A percentile compares a stretch with the other conserved stretches of the same genome.
Evolutionary conservation across 2,888 invertebrate species (phyloP).

Genomic region (Tinea semifulvella): DNA sequence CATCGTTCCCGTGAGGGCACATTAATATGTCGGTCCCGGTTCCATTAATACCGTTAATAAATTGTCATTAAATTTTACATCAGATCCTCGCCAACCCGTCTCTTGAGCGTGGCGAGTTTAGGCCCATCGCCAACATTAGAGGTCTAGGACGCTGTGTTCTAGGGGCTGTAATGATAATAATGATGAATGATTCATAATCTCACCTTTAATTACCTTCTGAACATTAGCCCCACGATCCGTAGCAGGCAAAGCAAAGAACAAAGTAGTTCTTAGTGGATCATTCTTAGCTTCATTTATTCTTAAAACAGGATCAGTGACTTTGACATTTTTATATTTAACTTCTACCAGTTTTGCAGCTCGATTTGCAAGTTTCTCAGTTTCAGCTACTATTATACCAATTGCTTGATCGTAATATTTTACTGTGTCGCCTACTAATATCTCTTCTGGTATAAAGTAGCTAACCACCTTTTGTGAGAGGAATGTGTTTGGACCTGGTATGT

Average conservation of each 20-base stretch:
- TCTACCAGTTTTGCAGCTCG: conserved; percentile 67
- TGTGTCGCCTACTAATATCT: conserved; percentile 56
- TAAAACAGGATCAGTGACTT: conserved; percentile 32
- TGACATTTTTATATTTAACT: conserved; percentile 58
- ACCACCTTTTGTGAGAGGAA: conserved; percentile 40
- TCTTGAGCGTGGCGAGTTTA: too few species aligned
- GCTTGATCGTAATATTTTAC: conserved; percentile 73
- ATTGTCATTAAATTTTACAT: too few species aligned
- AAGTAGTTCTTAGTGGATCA: conserved; percentile 32
- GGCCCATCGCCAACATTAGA: too few species aligned
- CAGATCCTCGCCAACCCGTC: too few species aligned
- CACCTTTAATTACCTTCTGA: conserved; percentile 49
- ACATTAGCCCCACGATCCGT: conserved; percentile 41
- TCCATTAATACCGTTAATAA: too few species aligned
- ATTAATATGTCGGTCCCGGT: too few species aligned
- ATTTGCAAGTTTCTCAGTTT: conserved; percentile 60
- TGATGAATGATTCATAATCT: too few species aligned
- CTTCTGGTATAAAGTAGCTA: conserved; percentile 34
- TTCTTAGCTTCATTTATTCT: conserved; percentile 35
- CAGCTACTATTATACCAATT: conserved; percentile 74
- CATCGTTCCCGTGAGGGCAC: too few species aligned
- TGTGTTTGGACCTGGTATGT: conserved; percentile 74
- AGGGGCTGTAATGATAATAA: too few species aligned
- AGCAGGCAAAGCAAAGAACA: conserved; percentile 32
- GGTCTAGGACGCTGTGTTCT: too few species aligned